Conservation (phyloP, 1,140 invertebrate genomes). For the Lutraria rhynchaena region DNA sequence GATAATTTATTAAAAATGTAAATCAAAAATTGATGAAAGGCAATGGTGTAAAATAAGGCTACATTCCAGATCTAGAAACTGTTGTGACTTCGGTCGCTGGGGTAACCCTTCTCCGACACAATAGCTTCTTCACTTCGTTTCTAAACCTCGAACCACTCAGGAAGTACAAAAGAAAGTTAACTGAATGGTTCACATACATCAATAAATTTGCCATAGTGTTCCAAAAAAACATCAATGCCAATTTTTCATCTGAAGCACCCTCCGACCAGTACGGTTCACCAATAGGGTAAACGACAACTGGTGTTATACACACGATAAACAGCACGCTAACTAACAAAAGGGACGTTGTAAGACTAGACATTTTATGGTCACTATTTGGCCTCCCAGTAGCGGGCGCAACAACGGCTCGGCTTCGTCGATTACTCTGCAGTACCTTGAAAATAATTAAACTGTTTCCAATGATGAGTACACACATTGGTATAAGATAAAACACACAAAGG, state of each 20-base stretch:
- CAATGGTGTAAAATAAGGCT: not conserved
- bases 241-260: not conserved
- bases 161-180: slow-evolving; percentile 49
- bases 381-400: not conserved
- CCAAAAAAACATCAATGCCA: slow-evolving; percentile 37
- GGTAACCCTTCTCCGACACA: slow-evolving; percentile 8
- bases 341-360: slow-evolving; percentile 40
- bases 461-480: slow-evolving; percentile 35
- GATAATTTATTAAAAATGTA: too few relatives aligned
- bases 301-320: slow-evolving; percentile 52
- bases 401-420: not conserved
- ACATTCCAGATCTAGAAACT: not conserved
- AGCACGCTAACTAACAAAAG: slow-evolving; percentile 28
- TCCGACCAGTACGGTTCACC: slow-evolving; percentile 35
- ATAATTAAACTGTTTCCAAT: slow-evolving; percentile 50
- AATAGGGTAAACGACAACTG: slow-evolving; percentile 43
- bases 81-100: not conserved
- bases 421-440: slow-evolving; percentile 34
- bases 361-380: not conserved
- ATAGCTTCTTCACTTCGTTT: slow-evolving; percentile 35
- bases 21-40: too few relatives aligned
- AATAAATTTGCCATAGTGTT: slow-evolving; percentile 27
- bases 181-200: slow-evolving; percentile 48
- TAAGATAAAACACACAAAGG: slow-evolving; percentile 37
- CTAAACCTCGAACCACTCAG: slow-evolving; percentile 48